phyloP scores from a whole-genome alignment of 2,888 invertebrate species.

The Spodoptera exigua region DNA sequence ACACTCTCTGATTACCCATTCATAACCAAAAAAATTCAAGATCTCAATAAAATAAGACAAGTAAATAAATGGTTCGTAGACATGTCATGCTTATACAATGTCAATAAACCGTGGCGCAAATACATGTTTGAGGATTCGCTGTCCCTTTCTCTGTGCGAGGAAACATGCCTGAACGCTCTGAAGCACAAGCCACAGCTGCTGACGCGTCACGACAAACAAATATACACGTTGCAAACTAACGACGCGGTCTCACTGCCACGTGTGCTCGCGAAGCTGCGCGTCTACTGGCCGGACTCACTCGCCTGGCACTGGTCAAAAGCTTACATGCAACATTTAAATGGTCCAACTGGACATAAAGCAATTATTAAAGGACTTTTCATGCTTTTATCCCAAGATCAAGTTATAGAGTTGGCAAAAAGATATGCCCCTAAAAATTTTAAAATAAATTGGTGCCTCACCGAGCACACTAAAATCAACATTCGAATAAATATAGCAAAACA shows the following conservation, averaged over 20 bases:
- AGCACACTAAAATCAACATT: constrained; percentile 64
- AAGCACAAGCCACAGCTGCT: constrained; percentile 76
- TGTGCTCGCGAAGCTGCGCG: constrained; percentile 71
- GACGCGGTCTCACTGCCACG: constrained; percentile 60
- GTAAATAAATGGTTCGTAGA: constrained; percentile 60
- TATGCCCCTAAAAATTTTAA: constrained; percentile 69
- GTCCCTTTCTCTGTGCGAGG: constrained; percentile 61
- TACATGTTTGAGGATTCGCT: constrained; percentile 75
- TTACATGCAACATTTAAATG: constrained; percentile 62
- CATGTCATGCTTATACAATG: constrained; percentile 66
- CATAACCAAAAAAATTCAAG: constrained; percentile 63
- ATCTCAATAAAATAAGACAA: constrained; percentile 63
- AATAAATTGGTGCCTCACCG: constrained; percentile 72
- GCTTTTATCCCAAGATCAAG: constrained; percentile 64
- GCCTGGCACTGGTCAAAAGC: constrained; percentile 63
- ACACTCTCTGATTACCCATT: constrained; percentile 63
- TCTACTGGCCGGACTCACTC: constrained; percentile 73
- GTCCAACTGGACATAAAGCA: constrained; percentile 65
- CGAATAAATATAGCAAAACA: constrained; percentile 73
- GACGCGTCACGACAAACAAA: constrained; percentile 56
- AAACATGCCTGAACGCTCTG: constrained; percentile 73
- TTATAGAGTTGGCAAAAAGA: constrained; percentile 64
- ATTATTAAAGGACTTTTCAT: constrained; percentile 65
- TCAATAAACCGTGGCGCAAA: constrained; percentile 73
- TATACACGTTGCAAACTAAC: constrained; percentile 62